Evolutionary conservation across 1,140 invertebrate species (phyloP).

Genomic region (Papilio polytes): DNA sequence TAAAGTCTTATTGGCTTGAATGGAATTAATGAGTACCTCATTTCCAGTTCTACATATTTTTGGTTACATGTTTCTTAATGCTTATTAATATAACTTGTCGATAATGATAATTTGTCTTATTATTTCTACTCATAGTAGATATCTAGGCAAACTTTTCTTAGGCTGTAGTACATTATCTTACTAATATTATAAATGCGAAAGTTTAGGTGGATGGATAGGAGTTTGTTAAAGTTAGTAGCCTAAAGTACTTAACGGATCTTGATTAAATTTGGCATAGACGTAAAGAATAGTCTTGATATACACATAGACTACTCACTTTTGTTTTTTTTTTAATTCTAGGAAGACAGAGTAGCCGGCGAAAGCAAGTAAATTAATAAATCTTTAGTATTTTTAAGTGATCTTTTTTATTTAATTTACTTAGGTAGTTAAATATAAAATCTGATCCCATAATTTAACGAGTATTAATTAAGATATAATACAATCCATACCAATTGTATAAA

Average conservation of each 20-base stretch:
- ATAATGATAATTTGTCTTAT: neutral
- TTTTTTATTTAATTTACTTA: neutral
- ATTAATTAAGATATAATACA: constrained; percentile 1
- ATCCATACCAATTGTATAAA: neutral
- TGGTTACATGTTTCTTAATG: neutral
- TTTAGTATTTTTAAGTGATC: no score
- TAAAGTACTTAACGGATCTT: no score
- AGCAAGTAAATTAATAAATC: no score
- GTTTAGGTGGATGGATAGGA: no score
- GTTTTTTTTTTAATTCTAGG: no score
- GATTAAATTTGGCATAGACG: no score
- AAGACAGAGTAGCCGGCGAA: no score
- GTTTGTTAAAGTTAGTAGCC: no score
- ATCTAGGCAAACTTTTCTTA: neutral
- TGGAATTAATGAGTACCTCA: neutral
- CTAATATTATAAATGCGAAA: no score
- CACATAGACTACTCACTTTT: no score
- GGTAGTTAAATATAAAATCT: neutral
- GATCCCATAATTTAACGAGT: neutral
- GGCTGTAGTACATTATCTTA: no score
- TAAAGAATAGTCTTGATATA: no score
- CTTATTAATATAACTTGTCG: neutral
- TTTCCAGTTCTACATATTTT: neutral
- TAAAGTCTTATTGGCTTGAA: neutral
- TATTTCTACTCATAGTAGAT: neutral